These are phyloP conservation scores for Drosophila carrolli DNA, from an alignment of 1,140 invertebrate genomes.

Conservation along the genomic window DNA sequence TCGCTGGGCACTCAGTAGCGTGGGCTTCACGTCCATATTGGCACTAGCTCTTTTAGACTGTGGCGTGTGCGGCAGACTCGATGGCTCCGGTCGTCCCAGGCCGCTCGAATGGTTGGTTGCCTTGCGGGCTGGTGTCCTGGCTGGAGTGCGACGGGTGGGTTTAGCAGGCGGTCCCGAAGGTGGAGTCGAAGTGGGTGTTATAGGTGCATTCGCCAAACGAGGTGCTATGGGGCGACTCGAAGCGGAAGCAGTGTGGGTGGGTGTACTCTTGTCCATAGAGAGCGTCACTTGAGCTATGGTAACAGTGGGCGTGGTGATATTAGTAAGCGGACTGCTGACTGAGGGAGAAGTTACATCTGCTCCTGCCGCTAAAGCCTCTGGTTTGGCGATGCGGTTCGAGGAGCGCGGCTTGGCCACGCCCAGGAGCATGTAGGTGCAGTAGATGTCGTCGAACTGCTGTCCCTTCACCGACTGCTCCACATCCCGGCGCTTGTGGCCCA, in stretches of 20 bases:
- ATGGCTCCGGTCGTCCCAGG: constrained; percentile 21
- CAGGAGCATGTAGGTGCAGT: constrained; percentile 89
- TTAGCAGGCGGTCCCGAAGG: constrained; percentile 49
- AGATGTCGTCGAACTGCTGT: constrained; percentile 99
- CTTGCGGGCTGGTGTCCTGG: constrained; percentile 63
- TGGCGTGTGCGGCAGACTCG: constrained; percentile 36
- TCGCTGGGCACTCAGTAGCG: constrained; percentile 63
- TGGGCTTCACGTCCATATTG: constrained; percentile 62
- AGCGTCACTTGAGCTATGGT: constrained; percentile 40
- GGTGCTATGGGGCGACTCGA: constrained; percentile 27
- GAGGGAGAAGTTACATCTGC: neutral
- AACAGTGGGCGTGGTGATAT: constrained; percentile 21
- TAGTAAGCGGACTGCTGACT: neutral
- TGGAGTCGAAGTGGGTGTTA: constrained; percentile 8
- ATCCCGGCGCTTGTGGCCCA: constrained; percentile 97
- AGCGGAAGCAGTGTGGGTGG: neutral
- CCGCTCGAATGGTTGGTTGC: neutral
- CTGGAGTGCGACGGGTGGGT: constrained; percentile 67
- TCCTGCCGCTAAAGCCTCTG: neutral
- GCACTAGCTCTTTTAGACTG: constrained; percentile 36
- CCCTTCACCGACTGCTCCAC: constrained; percentile 97
- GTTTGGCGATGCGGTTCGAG: constrained; percentile 10
- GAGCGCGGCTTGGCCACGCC: constrained; percentile 45
- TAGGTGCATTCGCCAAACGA: constrained; percentile 30
- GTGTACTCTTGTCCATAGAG: constrained; percentile 17